A percentile compares a stretch with the other conserved stretches of the same genome.
Evolutionary conservation across 2,113 vertebrate species (phyloP).

Genomic region (Passer montanus): DNA sequence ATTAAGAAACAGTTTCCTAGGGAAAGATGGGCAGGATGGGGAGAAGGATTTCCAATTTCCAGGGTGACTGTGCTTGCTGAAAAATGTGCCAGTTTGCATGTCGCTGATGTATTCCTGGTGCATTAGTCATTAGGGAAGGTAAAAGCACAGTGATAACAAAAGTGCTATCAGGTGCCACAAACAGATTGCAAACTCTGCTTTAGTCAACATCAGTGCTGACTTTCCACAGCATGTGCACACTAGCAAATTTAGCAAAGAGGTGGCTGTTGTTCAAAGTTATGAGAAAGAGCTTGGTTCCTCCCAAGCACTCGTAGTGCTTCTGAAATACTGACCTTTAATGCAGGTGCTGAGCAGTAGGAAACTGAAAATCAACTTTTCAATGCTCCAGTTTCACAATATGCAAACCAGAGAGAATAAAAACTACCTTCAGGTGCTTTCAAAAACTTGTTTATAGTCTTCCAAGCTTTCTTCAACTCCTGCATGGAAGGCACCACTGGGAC

Average conservation of each 20-base stretch:
- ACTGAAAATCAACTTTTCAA: background rate
- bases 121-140: constrained; percentile 1
- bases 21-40: background rate
- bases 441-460: background rate
- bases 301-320: rapidly evolving
- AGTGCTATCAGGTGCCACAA: background rate
- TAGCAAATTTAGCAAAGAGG: background rate
- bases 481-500: rapidly evolving
- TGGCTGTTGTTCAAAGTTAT: background rate
- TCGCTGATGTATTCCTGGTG: background rate
- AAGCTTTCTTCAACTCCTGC: background rate
- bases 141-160: background rate
- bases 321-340: background rate
- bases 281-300: background rate
- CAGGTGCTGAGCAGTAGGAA: background rate
- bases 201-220: background rate
- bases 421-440: background rate
- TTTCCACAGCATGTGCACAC: background rate
- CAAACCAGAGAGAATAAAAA: background rate
- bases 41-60: background rate
- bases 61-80: background rate
- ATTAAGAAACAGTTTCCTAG: background rate
- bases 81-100: background rate
- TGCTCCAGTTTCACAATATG: background rate
- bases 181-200: background rate